These are phyloP conservation scores for Gymnarchus niloticus DNA, from an alignment of 2,113 vertebrate species.

Conservation along the genomic window DNA sequence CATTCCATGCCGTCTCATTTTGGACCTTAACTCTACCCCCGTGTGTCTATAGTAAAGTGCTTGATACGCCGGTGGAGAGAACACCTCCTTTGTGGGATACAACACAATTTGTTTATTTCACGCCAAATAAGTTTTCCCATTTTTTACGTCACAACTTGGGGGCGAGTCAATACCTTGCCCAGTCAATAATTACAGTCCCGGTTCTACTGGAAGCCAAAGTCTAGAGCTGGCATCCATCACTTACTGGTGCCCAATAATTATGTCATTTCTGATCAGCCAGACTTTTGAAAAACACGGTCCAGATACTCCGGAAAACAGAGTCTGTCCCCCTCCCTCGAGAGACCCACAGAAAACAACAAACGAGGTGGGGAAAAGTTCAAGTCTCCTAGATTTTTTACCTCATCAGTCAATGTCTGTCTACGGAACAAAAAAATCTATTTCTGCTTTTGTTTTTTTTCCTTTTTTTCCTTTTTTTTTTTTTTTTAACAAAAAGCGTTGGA, in stretches of 20 bases:
- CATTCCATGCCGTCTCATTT: not conserved
- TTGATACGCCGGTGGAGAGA: not conserved
- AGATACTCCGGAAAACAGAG: not conserved
- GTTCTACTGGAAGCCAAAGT: not conserved
- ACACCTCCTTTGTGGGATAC: too few relatives aligned
- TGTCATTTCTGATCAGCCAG: constrained; percentile 13
- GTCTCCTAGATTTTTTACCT: not conserved
- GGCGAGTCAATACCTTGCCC: not conserved
- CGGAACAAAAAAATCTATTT: constrained; percentile 1
- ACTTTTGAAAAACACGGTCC: not conserved
- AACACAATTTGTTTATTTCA: not conserved
- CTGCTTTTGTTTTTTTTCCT: not conserved
- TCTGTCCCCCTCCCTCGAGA: not conserved
- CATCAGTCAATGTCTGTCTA: not conserved
- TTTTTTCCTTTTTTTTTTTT: not conserved
- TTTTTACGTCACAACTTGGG: too few relatives aligned
- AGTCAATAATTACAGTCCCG: not conserved
- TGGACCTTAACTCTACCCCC: not conserved
- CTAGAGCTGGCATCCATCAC: not conserved
- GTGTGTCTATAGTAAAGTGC: not conserved
- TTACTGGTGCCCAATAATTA: not conserved
- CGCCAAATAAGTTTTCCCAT: not conserved
- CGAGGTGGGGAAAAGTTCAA: not conserved
- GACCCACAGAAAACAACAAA: not conserved
- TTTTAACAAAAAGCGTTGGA: not conserved